Base-by-base conservation (phyloP, 2,888 invertebrate species). In the Gortyna flavago region DNA sequence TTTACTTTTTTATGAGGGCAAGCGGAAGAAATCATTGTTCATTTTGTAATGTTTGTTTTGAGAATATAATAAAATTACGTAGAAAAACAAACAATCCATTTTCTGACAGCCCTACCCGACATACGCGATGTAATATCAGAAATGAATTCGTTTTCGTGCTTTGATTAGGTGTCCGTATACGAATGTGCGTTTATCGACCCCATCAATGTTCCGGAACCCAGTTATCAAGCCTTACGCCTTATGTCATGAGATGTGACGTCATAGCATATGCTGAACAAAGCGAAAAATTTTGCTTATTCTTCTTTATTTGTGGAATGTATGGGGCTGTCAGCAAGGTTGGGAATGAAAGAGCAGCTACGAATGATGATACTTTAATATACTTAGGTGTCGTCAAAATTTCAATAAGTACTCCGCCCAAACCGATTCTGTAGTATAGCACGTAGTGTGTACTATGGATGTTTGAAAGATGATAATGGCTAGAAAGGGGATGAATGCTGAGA, bases 131-230 rank as follows among this genome's bases (percentile, higher is more conserved):
- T 89, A 87, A 90, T 88, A 89, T 88, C 85, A 88, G 84, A 83
- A 89, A 89, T 88, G 89, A 87, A 89, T 90, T 83, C 86, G 83
- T 81, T 87, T 77, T 72, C 77, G 54, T 74, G n/a, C 78, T 86
- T 84, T 89, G 90, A 90, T 90, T 90, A 88, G 88, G 87, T 88
- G 88, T 88, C 51, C 57, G 80, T 85, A 79, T 87, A 77, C 76
- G 68, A 83, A 87, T 85, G 84, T 72, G 38, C 74, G 85, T 77
- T 87, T 86, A 84, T 87, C 84, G 77, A 67, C 70, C 62, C 61
- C 35, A 71, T 83, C 83, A 61, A 73, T 73, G 83, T 54, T 44
- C 61, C 76, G 76, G 79, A 38, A 57, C 29, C 59, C 67, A 4
- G 61, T 71, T 78, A 79, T 69, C 71, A 57, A 44, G 59, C 54